Evolutionary conservation across 2,888 invertebrate genomes (phyloP), one percentile per base, ranked within the genome.

Genomic region (Protodeltote pygarga): DNA sequence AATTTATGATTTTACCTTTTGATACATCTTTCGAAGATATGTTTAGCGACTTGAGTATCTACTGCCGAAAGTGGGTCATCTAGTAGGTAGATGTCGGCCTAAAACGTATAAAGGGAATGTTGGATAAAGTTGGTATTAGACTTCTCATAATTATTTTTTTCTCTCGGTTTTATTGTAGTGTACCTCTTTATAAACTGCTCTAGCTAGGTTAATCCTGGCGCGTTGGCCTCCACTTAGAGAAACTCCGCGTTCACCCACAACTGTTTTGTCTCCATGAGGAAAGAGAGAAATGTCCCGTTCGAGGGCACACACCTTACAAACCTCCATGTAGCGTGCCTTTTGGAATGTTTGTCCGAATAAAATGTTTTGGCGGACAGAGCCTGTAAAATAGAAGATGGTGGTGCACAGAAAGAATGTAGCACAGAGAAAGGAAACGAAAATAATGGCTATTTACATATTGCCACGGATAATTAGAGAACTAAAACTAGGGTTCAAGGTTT

Each of bases 331-430:
- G 11, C 94, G 92, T 6, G 83, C 52, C 46, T 83, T 90, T 35
- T 79, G 94, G 91, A 94, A 95, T 57, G 93, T 93, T 74, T 93
- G 93, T 0, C 98, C 98, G 79, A 99, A 99, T 0, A 98, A 83
- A 65, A 99, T 97, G 79, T 99, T 99, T 79, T 98, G 97, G 6
- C 97, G 93, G 0, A 99, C 95, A 13, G 96, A 96, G 3, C 95
- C 94, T 87, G 50, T 3, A 47, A 59, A 31, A 39, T n/a, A 10
- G 1, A 10, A 25, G 8, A 39, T 5, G 21, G 35, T n/a, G 14
- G 3, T 6, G 33, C 25, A 11, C 2, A 38, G 14, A 16, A n/a
- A 19, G 5, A 2, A 4, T 19, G 1, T 6, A 19, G 6, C n/a
- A n/a, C n/a, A n/a, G n/a, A 19, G 5, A 19, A 1, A 19, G 1